A percentile compares a stretch with the other conserved stretches of the same genome.
Evolutionary conservation across 2,797 vertebrate genomes (phyloP).

Genomic region (Cercopithecus neglectus): DNA sequence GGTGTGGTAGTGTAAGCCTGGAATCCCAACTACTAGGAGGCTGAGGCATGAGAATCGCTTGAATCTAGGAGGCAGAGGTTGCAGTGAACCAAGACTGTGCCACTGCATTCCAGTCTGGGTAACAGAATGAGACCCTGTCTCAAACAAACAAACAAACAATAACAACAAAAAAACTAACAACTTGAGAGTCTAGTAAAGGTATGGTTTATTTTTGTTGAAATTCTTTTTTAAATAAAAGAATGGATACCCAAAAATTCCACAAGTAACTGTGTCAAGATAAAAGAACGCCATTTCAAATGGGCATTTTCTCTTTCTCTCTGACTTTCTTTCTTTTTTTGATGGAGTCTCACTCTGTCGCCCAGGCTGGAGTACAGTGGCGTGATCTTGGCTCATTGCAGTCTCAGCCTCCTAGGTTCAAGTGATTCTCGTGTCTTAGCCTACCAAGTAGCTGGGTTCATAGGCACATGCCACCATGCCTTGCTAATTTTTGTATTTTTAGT

Average conservation of each 20-base stretch:
- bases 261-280: slow-evolving; percentile 50
- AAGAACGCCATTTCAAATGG: slow-evolving; percentile 64
- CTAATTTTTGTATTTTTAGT: background rate
- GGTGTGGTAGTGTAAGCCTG: background rate
- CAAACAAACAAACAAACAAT: no score
- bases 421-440: background rate
- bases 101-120: background rate
- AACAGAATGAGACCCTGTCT: background rate
- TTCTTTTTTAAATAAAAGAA: slow-evolving; percentile 52
- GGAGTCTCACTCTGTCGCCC: background rate
- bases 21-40: background rate
- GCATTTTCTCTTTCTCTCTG: slow-evolving; percentile 37
- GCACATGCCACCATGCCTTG: background rate
- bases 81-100: background rate
- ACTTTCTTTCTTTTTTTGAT: background rate
- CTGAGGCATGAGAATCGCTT: background rate
- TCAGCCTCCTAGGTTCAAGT: background rate
- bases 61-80: background rate
- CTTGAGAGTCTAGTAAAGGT: slow-evolving; percentile 34
- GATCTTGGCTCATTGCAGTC: background rate
- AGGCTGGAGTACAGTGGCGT: background rate
- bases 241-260: slow-evolving; percentile 28
- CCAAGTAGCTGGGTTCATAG: background rate
- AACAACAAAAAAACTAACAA: background rate
- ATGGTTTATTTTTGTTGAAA: slow-evolving; percentile 67